Conservation (phyloP, 2,888 invertebrate species). For the Pyrrhia umbra region DNA sequence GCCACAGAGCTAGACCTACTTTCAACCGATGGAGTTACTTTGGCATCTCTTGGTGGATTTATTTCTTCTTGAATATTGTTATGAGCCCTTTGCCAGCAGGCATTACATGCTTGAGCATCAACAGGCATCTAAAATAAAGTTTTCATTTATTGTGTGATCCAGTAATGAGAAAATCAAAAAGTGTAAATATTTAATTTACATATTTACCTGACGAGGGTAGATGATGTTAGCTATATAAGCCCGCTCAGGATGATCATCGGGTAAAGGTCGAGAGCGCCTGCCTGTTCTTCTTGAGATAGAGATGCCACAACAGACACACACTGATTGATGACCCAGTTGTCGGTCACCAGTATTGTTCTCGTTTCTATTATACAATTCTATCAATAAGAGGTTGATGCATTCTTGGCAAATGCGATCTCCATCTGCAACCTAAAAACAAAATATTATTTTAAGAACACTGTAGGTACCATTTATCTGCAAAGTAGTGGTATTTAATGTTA, state of each 20-base stretch:
- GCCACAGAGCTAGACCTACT: constrained; percentile 12
- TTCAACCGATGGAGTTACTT: not conserved
- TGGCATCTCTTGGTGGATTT: not conserved
- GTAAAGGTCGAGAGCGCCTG: constrained; percentile 1
- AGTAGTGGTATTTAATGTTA: not conserved
- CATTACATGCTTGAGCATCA: constrained; percentile 16
- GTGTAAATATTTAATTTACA: constrained; percentile 5
- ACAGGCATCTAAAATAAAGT: constrained; percentile 2
- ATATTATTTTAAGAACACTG: constrained; percentile 1
- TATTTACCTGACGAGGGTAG: not conserved
- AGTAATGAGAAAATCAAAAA: constrained; percentile 1
- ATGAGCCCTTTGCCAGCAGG: constrained; percentile 14
- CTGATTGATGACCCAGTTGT: constrained; percentile 10
- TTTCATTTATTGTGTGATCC: not conserved
- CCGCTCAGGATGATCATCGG: constrained; percentile 2
- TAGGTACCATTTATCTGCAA: not conserved
- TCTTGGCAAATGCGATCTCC: constrained; percentile 15
- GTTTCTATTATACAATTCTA: not conserved
- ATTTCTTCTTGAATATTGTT: not conserved
- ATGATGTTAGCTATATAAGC: constrained; percentile 9
- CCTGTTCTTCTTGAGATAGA: constrained; percentile 8
- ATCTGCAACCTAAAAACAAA: constrained; percentile 2
- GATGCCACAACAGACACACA: constrained; percentile 6
- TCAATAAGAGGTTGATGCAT: not conserved
- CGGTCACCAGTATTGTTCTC: constrained; percentile 47